phyloP scores from a whole-genome alignment of 2,888 invertebrate genomes.

The Brenthis hecate region DNA sequence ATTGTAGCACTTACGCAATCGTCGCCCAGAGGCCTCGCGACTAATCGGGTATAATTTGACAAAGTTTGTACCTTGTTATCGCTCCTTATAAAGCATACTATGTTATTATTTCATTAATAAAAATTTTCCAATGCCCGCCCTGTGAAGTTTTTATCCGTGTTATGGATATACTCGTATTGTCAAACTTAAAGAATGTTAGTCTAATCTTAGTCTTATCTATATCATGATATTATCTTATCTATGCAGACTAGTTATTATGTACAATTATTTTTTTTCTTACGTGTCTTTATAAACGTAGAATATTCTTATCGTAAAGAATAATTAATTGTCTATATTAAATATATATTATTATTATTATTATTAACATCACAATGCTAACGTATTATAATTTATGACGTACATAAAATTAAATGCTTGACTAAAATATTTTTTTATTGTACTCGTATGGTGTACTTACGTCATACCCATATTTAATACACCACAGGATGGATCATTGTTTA shows the following conservation, averaged over 20 bases:
- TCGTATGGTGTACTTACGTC: constrained; percentile 21
- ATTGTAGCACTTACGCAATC: constrained; percentile 57
- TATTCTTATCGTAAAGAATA: too few species aligned
- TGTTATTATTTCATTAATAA: not conserved
- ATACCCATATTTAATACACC: constrained; percentile 3
- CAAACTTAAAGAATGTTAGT: too few species aligned
- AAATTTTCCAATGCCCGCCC: not conserved
- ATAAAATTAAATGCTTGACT: not conserved
- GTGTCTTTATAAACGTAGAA: too few species aligned
- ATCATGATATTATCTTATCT: too few species aligned
- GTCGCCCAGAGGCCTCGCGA: constrained; percentile 51
- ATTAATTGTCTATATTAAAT: too few species aligned
- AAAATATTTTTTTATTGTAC: not conserved
- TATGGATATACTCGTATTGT: too few species aligned
- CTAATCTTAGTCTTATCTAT: too few species aligned
- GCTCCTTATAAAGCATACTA: constrained; percentile 1
- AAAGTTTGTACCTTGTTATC: constrained; percentile 6
- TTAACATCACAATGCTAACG: not conserved
- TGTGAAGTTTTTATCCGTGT: too few species aligned
- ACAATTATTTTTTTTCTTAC: too few species aligned
- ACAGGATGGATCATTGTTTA: constrained; percentile 5
- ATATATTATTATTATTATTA: constrained; percentile 1
- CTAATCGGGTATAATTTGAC: constrained; percentile 31
- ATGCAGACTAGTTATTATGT: too few species aligned
- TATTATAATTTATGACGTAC: not conserved